Conservation (phyloP, 92 coral and sea anemone genomes). For the Porites lobata region DNA sequence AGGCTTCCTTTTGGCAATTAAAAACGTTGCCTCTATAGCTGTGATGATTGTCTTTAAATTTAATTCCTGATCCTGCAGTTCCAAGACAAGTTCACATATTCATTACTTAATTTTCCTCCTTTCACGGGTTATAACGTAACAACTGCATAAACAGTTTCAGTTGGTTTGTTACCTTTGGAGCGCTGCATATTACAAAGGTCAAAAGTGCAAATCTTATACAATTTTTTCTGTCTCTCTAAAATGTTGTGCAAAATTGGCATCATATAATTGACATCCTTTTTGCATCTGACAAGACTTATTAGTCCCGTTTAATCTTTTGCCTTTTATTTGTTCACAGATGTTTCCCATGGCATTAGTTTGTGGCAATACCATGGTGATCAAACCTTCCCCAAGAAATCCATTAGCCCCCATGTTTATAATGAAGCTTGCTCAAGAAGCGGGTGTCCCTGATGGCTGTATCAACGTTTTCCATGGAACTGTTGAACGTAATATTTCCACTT, state of each 20-base stretch:
- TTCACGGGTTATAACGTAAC: too few species aligned
- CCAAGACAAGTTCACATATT: not conserved
- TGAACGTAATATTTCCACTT: constrained; percentile 63
- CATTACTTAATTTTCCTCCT: not conserved
- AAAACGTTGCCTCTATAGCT: not conserved
- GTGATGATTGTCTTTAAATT: not conserved
- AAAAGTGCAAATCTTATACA: too few species aligned
- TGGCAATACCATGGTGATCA: constrained; percentile 92
- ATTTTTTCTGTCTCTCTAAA: not conserved
- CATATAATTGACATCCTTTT: too few species aligned
- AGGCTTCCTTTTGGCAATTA: not conserved
- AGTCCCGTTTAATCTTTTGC: too few species aligned
- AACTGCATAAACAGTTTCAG: not conserved
- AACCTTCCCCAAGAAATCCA: constrained; percentile 97
- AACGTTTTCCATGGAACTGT: constrained; percentile 95
- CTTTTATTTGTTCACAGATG: constrained; percentile 67
- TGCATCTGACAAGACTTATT: too few species aligned
- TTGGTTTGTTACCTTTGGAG: not conserved
- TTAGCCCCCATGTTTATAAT: constrained; percentile 92
- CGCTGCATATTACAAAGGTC: too few species aligned
- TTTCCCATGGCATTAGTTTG: constrained; percentile 97
- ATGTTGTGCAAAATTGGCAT: too few species aligned
- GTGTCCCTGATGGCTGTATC: constrained; percentile 97
- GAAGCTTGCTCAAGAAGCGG: constrained; percentile 98
- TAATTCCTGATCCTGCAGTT: not conserved